Percentiles rank a stretch among this genome's conserved stretches.
Conservation (phyloP, 2,113 vertebrate genomes). For the Sebastes fasciatus region DNA sequence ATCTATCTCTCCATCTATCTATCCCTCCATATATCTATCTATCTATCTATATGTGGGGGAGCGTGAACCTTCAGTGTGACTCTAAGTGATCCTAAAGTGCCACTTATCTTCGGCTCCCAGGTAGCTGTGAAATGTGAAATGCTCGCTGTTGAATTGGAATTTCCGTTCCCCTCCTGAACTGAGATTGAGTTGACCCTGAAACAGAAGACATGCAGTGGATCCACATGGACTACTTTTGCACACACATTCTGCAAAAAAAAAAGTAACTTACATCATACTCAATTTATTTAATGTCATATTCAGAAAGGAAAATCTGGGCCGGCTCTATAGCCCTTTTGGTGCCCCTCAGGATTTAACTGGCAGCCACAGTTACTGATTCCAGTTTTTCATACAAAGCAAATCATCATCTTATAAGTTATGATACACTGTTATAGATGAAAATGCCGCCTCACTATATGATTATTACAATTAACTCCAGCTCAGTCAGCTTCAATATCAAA, state of each 20-base stretch:
- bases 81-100: constrained; percentile 32
- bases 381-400: too few relatives aligned
- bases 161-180: constrained; percentile 43
- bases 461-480: too few relatives aligned
- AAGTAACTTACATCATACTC: neutral
- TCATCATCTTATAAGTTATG: too few relatives aligned
- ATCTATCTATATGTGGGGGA: constrained; percentile 9
- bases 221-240: constrained; percentile 7
- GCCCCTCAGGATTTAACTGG: too few relatives aligned
- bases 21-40: constrained; percentile 2
- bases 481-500: too few relatives aligned
- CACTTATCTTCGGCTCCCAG: constrained; percentile 33
- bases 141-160: constrained; percentile 36
- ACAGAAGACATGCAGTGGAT: constrained; percentile 1
- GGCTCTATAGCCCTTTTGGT: too few relatives aligned
- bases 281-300: neutral
- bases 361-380: too few relatives aligned
- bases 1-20: constrained; percentile 3
- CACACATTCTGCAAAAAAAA: neutral
- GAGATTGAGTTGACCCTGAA: constrained; percentile 42
- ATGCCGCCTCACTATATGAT: too few relatives aligned
- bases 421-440: too few relatives aligned
- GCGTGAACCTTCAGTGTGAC: neutral
- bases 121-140: constrained; percentile 47
- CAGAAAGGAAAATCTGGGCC: neutral